Evolutionary conservation across 2,888 invertebrate genomes (phyloP).

Genomic region (Anaspis maculata): DNA sequence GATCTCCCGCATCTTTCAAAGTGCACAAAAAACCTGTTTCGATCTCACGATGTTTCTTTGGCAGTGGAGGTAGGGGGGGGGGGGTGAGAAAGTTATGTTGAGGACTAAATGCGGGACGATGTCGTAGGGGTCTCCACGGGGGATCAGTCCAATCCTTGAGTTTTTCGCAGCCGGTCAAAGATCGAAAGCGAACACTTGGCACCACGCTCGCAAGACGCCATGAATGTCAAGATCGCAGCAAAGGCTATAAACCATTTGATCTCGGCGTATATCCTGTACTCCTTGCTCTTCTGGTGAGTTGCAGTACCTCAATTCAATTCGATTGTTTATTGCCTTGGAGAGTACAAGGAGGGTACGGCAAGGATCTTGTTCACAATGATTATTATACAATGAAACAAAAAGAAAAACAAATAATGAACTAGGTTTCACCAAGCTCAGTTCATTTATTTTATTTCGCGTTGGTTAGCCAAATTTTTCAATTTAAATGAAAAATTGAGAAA

Average conservation of each 20-base stretch:
- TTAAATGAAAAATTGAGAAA: too few species aligned
- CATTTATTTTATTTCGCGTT: too few species aligned
- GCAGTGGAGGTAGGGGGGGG: not conserved
- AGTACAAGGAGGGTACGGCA: too few species aligned
- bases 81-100: conserved; percentile 5
- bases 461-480: too few species aligned
- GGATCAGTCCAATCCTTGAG: conserved; percentile 1
- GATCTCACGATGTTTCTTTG: conserved; percentile 5
- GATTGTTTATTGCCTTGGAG: too few species aligned
- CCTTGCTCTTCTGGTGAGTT: too few species aligned
- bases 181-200: not conserved
- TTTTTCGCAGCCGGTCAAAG: not conserved
- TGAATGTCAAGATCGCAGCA: not conserved
- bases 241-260: not conserved
- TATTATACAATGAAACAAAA: too few species aligned
- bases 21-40: conserved; percentile 6
- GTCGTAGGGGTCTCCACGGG: not conserved
- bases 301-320: too few species aligned
- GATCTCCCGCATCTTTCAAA: conserved; percentile 11
- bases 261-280: not conserved
- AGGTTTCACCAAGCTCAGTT: too few species aligned
- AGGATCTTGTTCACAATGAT: too few species aligned
- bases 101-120: conserved; percentile 5
- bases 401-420: too few species aligned
- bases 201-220: not conserved